A percentile compares a stretch with the other conserved stretches of the same genome.
Conservation (phyloP, 2,113 vertebrate genomes). For the Pollachius pollachius region DNA sequence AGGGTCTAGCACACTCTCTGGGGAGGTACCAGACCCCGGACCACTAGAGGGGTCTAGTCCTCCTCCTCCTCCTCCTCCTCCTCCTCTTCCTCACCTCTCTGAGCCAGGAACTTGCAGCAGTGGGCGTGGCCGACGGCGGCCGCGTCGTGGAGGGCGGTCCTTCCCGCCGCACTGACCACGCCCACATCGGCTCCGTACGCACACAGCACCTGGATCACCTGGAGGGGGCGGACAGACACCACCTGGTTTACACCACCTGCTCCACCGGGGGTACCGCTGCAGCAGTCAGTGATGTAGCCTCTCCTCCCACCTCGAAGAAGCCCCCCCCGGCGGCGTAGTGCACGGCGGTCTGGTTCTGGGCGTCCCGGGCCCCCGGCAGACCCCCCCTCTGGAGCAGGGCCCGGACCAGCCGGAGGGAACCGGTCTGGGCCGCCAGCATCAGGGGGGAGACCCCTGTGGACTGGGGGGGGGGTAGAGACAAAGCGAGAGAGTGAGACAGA, state of each 20-base stretch:
- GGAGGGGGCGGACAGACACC: background rate
- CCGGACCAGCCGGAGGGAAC: conserved; percentile 74
- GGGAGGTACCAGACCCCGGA: too few relatives aligned
- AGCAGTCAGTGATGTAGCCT: too few relatives aligned
- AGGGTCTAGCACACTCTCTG: too few relatives aligned
- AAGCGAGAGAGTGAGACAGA: background rate
- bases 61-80: too few relatives aligned
- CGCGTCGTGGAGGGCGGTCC: conserved; percentile 87
- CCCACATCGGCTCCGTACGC: conserved; percentile 83
- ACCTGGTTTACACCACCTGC: too few relatives aligned
- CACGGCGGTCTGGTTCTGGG: conserved; percentile 73
- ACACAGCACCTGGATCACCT: conserved; percentile 72
- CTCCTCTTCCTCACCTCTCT: conserved; percentile 80
- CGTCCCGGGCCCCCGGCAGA: conserved; percentile 78
- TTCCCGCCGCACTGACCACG: conserved; percentile 75
- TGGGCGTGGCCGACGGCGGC: conserved; percentile 79
- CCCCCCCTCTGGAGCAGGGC: conserved; percentile 81
- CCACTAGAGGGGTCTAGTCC: too few relatives aligned
- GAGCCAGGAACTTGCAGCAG: conserved; percentile 91
- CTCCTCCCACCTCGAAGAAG: conserved; percentile 80
- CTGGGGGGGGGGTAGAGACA: conserved; percentile 59
- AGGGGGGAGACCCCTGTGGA: conserved; percentile 83
- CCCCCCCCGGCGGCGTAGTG: conserved; percentile 92
- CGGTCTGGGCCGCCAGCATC: conserved; percentile 84
- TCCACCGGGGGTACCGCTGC: too few relatives aligned